Percentiles rank a stretch among this genome's conserved stretches.
Conservation (phyloP, 2,888 invertebrate species). For the Conops quadrifasciatus region DNA sequence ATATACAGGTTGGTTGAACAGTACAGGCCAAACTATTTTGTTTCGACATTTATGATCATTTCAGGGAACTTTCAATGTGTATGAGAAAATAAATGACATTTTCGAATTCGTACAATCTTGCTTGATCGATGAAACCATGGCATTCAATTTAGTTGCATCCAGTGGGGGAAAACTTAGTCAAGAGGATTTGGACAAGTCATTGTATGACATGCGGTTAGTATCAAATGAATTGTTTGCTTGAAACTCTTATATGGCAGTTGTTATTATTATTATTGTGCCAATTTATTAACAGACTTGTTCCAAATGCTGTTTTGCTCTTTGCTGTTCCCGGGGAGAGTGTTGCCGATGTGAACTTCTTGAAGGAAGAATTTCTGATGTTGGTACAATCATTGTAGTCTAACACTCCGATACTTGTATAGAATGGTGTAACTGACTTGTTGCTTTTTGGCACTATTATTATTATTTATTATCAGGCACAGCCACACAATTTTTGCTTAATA, state of each 20-base stretch:
- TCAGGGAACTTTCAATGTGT: conserved; percentile 88
- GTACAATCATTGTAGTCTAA: conserved; percentile 66
- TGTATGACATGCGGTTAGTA: conserved; percentile 71
- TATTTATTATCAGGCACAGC: conserved; percentile 5
- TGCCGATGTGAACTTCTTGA: conserved; percentile 71
- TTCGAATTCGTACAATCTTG: conserved; percentile 82
- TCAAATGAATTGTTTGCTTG: neutral
- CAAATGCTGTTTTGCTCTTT: conserved; percentile 83
- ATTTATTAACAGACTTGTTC: conserved; percentile 71
- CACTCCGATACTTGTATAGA: neutral
- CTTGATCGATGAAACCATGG: conserved; percentile 73
- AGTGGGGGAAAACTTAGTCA: conserved; percentile 73
- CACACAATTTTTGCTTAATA: neutral
- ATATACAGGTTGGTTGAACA: conserved; percentile 74
- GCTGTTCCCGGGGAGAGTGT: conserved; percentile 68
- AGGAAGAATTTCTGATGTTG: conserved; percentile 79
- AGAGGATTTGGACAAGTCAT: conserved; percentile 74
- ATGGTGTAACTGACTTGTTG: neutral
- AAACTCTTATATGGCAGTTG: neutral
- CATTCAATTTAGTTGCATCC: conserved; percentile 76
- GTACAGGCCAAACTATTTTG: neutral
- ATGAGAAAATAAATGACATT: conserved; percentile 79
- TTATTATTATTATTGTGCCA: conserved; percentile 3
- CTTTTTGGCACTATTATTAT: conserved; percentile 10
- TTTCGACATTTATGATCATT: conserved; percentile 49